These are phyloP conservation scores for Lutjanus argentimaculatus DNA, from an alignment of 2,797 vertebrate species.

Conservation along the genomic window DNA sequence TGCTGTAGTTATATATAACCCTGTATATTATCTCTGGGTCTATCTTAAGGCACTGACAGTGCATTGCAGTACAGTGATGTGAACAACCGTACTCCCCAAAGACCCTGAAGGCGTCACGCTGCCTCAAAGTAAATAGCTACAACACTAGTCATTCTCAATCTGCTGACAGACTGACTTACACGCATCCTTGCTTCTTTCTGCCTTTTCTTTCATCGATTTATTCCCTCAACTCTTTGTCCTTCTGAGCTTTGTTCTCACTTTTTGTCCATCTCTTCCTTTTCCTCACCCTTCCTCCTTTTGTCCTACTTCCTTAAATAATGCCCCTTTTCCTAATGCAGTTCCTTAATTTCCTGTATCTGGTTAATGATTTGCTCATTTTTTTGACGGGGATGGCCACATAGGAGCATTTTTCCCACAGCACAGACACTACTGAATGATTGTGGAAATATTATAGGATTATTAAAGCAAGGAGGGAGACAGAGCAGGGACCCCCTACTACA, in stretches of 20 bases:
- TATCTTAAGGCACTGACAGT: slow-evolving; percentile 39
- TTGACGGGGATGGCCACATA: too few relatives aligned
- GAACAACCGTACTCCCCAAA: slow-evolving; percentile 43
- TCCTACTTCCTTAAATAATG: not conserved
- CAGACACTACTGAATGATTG: too few relatives aligned
- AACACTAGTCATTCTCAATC: slow-evolving; percentile 30
- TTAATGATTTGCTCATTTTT: too few relatives aligned
- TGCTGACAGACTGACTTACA: slow-evolving; percentile 42
- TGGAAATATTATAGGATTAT: too few relatives aligned
- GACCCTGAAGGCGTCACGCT: slow-evolving; percentile 55
- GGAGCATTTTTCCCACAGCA: too few relatives aligned
- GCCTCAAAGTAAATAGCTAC: slow-evolving; percentile 44
- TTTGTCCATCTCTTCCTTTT: not conserved
- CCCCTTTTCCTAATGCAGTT: not conserved
- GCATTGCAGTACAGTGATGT: slow-evolving; percentile 42
- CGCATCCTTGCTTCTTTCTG: slow-evolving; percentile 20
- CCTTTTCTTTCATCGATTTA: slow-evolving; percentile 10
- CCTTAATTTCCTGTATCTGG: not conserved
- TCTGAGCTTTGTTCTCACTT: not conserved
- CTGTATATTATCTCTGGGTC: slow-evolving; percentile 41
- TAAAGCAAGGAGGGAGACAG: too few relatives aligned
- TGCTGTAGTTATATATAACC: slow-evolving; percentile 52
- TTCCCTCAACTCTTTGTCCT: not conserved
- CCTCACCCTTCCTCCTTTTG: not conserved
- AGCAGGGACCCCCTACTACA: too few relatives aligned